Conservation (phyloP, 2,113 vertebrate genomes). For the Oxyura jamaicensis region DNA sequence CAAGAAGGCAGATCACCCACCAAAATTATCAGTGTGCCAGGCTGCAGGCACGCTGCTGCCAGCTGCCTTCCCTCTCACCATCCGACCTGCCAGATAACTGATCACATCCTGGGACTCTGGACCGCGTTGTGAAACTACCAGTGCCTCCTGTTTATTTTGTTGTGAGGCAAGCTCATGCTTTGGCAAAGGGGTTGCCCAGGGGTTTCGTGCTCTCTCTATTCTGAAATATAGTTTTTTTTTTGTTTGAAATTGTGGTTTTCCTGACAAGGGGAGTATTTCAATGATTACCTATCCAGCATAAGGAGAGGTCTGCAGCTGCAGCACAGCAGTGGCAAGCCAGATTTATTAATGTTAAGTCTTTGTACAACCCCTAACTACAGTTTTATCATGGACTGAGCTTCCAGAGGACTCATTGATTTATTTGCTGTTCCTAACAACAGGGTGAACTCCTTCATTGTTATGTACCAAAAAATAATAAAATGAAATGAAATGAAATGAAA, state of each 20-base stretch:
- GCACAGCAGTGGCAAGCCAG: background rate
- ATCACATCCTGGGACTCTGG: background rate
- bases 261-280: background rate
- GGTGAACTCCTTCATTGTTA: background rate
- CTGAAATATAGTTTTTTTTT: background rate
- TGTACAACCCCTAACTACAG: background rate
- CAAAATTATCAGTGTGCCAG: background rate
- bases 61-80: background rate
- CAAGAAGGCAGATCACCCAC: accelerated
- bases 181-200: background rate
- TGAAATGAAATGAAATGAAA: too few species aligned
- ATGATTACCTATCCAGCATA: background rate
- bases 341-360: background rate
- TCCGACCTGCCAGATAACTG: background rate
- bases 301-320: background rate
- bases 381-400: background rate
- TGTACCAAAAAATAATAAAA: background rate
- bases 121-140: background rate
- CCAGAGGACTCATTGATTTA: background rate
- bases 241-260: background rate
- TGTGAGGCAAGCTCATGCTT: background rate
- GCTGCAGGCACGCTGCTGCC: background rate
- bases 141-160: background rate
- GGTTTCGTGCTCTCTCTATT: background rate
- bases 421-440: background rate